Percentiles rank a stretch among this genome's conserved stretches.
Conservation (phyloP, 2,797 vertebrate species). For the Trachurus trachurus region DNA sequence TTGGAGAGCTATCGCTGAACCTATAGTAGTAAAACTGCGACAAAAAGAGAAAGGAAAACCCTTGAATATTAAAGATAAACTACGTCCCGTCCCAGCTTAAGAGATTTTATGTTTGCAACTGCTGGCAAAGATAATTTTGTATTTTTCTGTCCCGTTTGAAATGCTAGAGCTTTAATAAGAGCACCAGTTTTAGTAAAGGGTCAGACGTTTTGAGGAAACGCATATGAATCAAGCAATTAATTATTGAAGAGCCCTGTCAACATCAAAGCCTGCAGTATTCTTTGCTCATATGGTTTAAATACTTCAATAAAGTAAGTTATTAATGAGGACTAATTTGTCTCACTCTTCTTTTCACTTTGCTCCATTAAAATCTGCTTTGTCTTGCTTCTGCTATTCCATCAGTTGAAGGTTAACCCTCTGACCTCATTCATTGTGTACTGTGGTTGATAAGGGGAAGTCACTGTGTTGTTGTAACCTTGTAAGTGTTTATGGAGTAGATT, state of each 20-base stretch:
- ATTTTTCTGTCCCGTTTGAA: slow-evolving; percentile 69
- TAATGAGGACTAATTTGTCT: slow-evolving; percentile 84
- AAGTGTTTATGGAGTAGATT: slow-evolving; percentile 77
- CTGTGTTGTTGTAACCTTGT: slow-evolving; percentile 53
- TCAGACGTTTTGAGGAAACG: slow-evolving; percentile 82
- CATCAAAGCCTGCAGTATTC: slow-evolving; percentile 83
- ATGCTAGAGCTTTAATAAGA: slow-evolving; percentile 65
- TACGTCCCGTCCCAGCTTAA: slow-evolving; percentile 8
- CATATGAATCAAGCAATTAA: slow-evolving; percentile 81
- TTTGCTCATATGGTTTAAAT: slow-evolving; percentile 80
- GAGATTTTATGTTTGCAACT: slow-evolving; percentile 20
- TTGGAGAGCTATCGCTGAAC: not conserved
- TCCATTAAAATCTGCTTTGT: slow-evolving; percentile 64
- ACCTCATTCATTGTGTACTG: slow-evolving; percentile 56
- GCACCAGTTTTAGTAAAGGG: slow-evolving; percentile 66
- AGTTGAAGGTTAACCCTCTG: slow-evolving; percentile 59
- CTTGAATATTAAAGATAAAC: slow-evolving; percentile 7
- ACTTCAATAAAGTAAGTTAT: slow-evolving; percentile 84
- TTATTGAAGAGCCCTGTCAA: slow-evolving; percentile 80
- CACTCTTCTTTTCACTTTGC: slow-evolving; percentile 58
- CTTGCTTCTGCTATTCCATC: slow-evolving; percentile 41
- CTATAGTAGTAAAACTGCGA: not conserved
- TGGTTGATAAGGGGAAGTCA: slow-evolving; percentile 66
- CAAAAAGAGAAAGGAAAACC: not conserved
- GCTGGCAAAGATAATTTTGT: slow-evolving; percentile 36